Conservation (phyloP, 1,140 invertebrate genomes). For the Polypedilum vanderplanki region DNA sequence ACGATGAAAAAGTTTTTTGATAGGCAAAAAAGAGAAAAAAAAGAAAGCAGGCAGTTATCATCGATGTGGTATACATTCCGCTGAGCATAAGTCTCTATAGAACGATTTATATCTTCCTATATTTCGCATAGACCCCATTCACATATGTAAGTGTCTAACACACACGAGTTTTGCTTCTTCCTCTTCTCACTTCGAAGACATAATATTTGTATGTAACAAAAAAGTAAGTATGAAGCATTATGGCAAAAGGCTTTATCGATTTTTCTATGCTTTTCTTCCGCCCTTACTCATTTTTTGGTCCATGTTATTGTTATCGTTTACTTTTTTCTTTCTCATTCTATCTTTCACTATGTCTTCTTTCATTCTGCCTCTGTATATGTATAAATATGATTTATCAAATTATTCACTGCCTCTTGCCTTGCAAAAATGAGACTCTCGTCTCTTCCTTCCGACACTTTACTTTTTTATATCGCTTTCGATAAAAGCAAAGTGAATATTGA, state of each 20-base stretch:
- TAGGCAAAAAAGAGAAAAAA: background rate
- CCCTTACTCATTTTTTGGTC: background rate
- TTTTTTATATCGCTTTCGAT: background rate
- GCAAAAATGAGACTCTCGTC: background rate
- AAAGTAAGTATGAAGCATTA: background rate
- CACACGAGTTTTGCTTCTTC: background rate
- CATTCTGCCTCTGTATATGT: background rate
- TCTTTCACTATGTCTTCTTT: background rate
- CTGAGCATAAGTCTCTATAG: background rate
- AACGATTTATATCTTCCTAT: background rate
- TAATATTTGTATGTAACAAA: background rate
- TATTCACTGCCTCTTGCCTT: background rate
- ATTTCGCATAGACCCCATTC: background rate
- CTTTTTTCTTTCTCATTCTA: background rate
- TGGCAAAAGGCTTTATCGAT: background rate
- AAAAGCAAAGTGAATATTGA: background rate
- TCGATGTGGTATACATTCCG: background rate
- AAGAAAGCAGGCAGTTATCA: background rate
- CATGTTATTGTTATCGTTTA: conserved; percentile 19
- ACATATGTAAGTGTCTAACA: too few species aligned
- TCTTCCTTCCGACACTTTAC: background rate
- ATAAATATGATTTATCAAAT: conserved; percentile 20
- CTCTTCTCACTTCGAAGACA: background rate
- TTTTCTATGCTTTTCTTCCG: background rate
- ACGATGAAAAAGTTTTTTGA: too few species aligned